A percentile compares a stretch with the other conserved stretches of the same genome.
phyloP scores from a whole-genome alignment of 2,113 vertebrate species.

The Monarcha castaneiventris region DNA sequence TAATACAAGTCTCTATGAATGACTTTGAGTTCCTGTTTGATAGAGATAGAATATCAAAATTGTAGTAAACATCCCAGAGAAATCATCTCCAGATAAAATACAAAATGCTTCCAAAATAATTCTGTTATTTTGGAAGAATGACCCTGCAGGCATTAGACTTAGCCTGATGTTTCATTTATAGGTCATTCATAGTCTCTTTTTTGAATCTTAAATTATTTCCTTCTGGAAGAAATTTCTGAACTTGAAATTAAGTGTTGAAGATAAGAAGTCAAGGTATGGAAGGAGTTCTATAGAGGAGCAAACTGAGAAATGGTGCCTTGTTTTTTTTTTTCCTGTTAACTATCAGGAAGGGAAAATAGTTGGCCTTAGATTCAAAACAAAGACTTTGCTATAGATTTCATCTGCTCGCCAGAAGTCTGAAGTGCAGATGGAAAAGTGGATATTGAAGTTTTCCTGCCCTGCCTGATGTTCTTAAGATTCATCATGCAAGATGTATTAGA shows the following conservation, averaged over 20 bases:
- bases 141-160: slow-evolving; percentile 23
- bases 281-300: slow-evolving; percentile 12
- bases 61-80: neutral
- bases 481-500: neutral
- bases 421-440: slow-evolving; percentile 37
- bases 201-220: slow-evolving; percentile 25
- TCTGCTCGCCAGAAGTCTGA: slow-evolving; percentile 53
- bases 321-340: neutral
- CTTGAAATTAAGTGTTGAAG: slow-evolving; percentile 44
- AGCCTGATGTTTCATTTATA: slow-evolving; percentile 14
- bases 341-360: slow-evolving; percentile 1
- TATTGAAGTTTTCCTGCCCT: slow-evolving; percentile 49
- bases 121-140: neutral
- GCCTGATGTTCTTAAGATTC: neutral
- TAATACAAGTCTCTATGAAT: neutral
- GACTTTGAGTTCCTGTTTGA: neutral
- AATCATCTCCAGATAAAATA: neutral
- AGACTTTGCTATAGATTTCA: slow-evolving; percentile 25
- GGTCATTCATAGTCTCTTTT: neutral
- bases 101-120: neutral
- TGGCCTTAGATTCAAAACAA: slow-evolving; percentile 25
- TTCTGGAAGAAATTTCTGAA: slow-evolving; percentile 42
- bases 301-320: neutral
- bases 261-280: slow-evolving; percentile 21
- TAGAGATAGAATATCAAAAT: neutral